These are phyloP conservation scores for Microplitis mediator DNA, from an alignment of 1,140 invertebrate genomes.

Conservation along the genomic window DNA sequence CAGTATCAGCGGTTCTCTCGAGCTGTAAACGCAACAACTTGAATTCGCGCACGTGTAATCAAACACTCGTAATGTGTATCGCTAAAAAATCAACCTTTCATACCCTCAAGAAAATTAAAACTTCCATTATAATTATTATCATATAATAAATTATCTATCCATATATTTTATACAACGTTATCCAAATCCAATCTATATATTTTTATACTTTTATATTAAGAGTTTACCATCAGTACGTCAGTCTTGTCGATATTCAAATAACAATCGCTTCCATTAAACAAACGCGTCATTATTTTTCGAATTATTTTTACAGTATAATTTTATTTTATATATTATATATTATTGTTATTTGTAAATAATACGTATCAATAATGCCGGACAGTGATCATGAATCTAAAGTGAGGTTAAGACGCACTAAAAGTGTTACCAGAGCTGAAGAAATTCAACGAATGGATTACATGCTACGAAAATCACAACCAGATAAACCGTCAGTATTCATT, in stretches of 20 bases:
- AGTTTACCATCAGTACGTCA: no score
- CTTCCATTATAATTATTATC: no score
- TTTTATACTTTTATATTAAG: no score
- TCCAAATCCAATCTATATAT: no score
- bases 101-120: no score
- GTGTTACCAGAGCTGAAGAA: constrained; percentile 86
- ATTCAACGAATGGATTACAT: constrained; percentile 80
- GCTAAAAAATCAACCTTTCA: not conserved
- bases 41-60: not conserved
- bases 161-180: no score
- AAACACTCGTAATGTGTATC: not conserved
- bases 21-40: not conserved
- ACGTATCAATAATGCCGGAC: constrained; percentile 35
- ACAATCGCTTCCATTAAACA: no score
- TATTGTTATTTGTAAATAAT: not conserved
- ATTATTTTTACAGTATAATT: not conserved
- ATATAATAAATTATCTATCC: no score
- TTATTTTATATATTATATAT: not conserved
- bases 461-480: constrained; percentile 79
- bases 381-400: constrained; percentile 54
- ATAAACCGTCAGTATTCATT: constrained; percentile 79
- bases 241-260: no score
- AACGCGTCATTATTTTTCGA: not conserved
- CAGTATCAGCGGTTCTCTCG: not conserved
- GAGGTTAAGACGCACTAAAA: constrained; percentile 77